phyloP scores from a whole-genome alignment of 2,113 vertebrate genomes.

The Chloebia gouldiae region DNA sequence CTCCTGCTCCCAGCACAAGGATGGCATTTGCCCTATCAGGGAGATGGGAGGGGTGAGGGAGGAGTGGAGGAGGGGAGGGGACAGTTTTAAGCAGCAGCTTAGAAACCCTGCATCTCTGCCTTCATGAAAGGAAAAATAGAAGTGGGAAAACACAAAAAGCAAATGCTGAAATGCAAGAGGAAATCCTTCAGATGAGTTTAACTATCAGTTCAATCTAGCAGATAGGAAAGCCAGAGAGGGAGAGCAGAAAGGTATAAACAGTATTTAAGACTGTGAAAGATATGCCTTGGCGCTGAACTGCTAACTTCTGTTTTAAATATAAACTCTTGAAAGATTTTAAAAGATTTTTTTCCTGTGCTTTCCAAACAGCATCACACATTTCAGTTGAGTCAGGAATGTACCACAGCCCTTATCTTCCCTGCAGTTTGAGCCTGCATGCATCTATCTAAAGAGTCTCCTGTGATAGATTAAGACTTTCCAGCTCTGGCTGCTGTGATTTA shows the following conservation, averaged over 20 bases:
- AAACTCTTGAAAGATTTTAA: not conserved
- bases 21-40: not conserved
- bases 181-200: not conserved
- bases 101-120: not conserved
- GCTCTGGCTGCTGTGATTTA: slow-evolving; percentile 41
- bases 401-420: not conserved
- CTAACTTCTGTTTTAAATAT: not conserved
- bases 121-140: not conserved
- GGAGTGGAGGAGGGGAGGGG: not conserved
- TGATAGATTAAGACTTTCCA: slow-evolving; percentile 32
- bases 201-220: not conserved
- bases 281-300: not conserved
- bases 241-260: not conserved
- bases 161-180: not conserved
- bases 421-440: not conserved
- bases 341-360: not conserved
- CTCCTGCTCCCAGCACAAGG: not conserved
- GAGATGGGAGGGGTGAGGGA: not conserved
- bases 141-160: not conserved
- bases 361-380: not conserved
- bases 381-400: not conserved
- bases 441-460: not conserved
- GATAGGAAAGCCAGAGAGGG: not conserved
- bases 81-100: not conserved
- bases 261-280: not conserved